Evolutionary conservation across 1,140 invertebrate species (phyloP), one percentile per base, ranked within the genome.

Genomic region (Archivesica marissinica): DNA sequence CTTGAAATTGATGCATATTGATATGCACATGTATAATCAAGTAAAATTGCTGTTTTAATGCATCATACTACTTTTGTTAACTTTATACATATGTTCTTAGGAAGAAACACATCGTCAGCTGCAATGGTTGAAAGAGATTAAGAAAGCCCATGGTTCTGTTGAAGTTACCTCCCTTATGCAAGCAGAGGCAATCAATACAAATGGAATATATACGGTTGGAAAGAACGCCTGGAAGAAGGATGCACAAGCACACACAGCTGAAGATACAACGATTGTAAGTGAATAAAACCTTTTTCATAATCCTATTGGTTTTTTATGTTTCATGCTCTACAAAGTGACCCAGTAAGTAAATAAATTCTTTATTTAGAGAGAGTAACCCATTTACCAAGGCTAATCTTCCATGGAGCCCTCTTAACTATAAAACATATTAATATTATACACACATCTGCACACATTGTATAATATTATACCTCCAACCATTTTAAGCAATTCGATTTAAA

Each of bases 161-260:
- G 92, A 92, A 85, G 83, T 91, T n/a, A 91, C 91, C n/a, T 92
- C 92, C 15, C 84, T 93, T 35, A 72, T 81, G 35, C 90, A 93
- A 75, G 91, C 89, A 15, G 88, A 89, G 61, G 87, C 84, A 28
- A 93, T 93, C 39, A 93, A 93, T 82, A 54, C 78, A 13, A 80
- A 68, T 54, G 92, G 93, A 20, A 76, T 92, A 64, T 93, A 89
- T 56, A 61, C 64, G 47, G 86, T 92, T 79, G 89, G 90, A 4
- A 85, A 47, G 75, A 30, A 70, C 30, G 70, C 39, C 30, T 56
- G 47, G 38, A 72, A 61, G 35, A 56, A 54, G 23, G 30, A 33
- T 47, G 35, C 9, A 61, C 33, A 76, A 33, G 30, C 54, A 3
- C 2, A 28, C 1, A 1, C 13, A 6, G 11, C 30, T 64, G 7